Evolutionary conservation across 2,113 vertebrate species (phyloP).

Genomic region (Aspidoscelis tigris): DNA sequence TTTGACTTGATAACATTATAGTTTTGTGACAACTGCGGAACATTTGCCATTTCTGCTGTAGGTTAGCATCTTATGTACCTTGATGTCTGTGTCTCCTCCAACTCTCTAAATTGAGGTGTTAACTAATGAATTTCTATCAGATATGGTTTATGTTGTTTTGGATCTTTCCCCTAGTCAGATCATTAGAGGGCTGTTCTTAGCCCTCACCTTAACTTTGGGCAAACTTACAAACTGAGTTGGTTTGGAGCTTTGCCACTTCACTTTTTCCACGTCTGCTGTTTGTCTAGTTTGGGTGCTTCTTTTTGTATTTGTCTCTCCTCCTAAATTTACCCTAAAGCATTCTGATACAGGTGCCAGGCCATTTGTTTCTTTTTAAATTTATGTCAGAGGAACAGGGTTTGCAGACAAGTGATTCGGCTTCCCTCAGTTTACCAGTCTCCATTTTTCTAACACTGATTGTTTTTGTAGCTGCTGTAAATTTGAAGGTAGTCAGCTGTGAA

Average conservation of each 20-base stretch:
- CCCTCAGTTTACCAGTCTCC: neutral
- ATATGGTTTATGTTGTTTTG: too few relatives aligned
- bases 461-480: conserved; percentile 34
- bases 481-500: conserved; percentile 26
- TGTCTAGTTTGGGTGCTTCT: too few relatives aligned
- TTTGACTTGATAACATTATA: neutral
- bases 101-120: too few relatives aligned
- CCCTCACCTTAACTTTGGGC: neutral
- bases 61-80: neutral
- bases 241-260: neutral
- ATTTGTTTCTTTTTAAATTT: neutral
- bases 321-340: neutral
- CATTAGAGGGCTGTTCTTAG: neutral
- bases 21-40: neutral
- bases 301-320: neutral
- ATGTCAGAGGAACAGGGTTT: neutral
- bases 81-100: neutral
- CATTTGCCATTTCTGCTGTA: neutral
- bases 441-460: neutral
- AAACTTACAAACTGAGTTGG: neutral
- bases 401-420: neutral
- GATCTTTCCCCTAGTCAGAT: neutral
- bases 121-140: too few relatives aligned
- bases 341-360: neutral
- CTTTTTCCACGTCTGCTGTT: neutral